Base-by-base conservation (phyloP, 1,140 invertebrate species). In the Archegozetes longisetosus region DNA sequence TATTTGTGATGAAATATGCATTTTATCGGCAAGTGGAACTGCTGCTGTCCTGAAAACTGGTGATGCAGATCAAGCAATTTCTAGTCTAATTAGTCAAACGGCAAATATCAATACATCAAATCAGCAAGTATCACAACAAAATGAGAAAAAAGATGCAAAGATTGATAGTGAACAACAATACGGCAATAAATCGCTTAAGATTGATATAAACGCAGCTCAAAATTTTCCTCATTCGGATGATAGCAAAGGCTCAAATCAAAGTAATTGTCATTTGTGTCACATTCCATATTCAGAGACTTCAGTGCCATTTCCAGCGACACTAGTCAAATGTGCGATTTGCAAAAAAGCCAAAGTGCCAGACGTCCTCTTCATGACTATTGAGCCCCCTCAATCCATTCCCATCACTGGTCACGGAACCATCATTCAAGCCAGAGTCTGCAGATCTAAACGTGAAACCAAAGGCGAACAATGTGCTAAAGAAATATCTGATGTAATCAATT, bases 1-100 rank as follows among this genome's bases (percentile, higher is more conserved):
- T 61, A 92, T 95, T 66, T 88, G 89, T 67, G 93, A 96, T 68
- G 92, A 97, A 68, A 85, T 97, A 0, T 93, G 90, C 68, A 83
- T 98, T 0, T 69, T 98, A 46, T 95, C 88, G 64, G 91, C 88
- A 0, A 84, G 80, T 26, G 93, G 93, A 0, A 98, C 93, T 0
- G 93, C 92, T 2, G 92, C 89, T 0, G 79, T 90, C 9, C 83
- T 92, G 22, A 73, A 73, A 54, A 59, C 55, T 12, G 50, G 49
- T 9, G 57, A 58, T 32, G 27, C 57, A 1, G 57, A 58, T 20
- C 46, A 58, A 32, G 12, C 12, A 17, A 50, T 53, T 12, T 58
- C 14, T n/a, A 58, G 50, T 22, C 26, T 49, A 9, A 50, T 40
- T 40, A 40, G 17, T 40, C 32, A 40, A 40, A 58, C 13, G 50